These are phyloP conservation scores for Ridgeia piscesae DNA, from an alignment of 1,140 invertebrate genomes.

Conservation along the genomic window DNA sequence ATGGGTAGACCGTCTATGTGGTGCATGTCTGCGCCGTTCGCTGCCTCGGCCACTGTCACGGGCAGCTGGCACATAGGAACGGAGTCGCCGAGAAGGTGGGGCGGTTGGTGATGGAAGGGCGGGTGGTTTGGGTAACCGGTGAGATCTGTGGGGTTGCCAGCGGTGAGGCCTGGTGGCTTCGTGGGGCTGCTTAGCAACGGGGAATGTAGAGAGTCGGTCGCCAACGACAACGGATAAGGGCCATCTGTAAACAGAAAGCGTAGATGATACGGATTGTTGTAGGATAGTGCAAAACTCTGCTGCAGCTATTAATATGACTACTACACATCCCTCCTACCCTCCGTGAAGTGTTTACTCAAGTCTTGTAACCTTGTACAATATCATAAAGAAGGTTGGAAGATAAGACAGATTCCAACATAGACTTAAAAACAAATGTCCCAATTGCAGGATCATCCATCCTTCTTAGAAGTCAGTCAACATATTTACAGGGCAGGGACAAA, in stretches of 20 bases:
- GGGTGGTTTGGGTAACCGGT: background rate
- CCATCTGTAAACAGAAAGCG: background rate
- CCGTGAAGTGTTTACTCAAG: too few species aligned
- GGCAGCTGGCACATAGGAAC: background rate
- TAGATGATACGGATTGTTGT: background rate
- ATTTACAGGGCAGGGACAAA: too few species aligned
- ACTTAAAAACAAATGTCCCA: too few species aligned
- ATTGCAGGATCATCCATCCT: too few species aligned
- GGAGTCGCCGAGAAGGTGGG: background rate
- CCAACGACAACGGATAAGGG: background rate
- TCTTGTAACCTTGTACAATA: too few species aligned
- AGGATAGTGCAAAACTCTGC: background rate
- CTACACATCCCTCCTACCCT: background rate
- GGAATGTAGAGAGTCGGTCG: background rate
- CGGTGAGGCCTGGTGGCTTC: background rate
- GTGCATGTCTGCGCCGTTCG: background rate
- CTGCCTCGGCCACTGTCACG: background rate
- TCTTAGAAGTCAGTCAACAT: too few species aligned
- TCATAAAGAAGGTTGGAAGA: too few species aligned
- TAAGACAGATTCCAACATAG: too few species aligned
- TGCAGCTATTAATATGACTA: background rate
- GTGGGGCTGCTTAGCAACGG: background rate
- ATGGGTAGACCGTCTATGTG: background rate
- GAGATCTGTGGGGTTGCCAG: background rate
- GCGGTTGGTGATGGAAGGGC: background rate